Conservation (phyloP, 1,140 invertebrate species). For the Prorops nasuta region DNA sequence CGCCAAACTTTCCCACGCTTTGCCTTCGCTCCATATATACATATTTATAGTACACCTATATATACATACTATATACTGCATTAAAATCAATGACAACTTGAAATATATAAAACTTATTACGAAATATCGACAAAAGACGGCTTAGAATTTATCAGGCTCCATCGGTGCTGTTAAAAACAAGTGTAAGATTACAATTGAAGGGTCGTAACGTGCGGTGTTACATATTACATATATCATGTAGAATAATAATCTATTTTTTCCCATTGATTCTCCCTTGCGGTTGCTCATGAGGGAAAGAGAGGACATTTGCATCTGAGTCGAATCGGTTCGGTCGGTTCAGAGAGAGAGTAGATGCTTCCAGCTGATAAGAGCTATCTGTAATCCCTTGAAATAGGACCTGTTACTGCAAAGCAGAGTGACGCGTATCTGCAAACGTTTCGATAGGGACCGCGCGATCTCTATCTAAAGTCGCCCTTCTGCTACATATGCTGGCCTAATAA, state of each 20-base stretch:
- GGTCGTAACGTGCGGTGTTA: too few relatives aligned
- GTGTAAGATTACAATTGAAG: too few relatives aligned
- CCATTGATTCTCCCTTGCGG: conserved; percentile 15
- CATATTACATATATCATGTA: too few relatives aligned
- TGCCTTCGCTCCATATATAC: neutral
- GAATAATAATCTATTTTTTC: conserved; percentile 8
- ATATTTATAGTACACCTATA: neutral
- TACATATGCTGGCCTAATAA: conserved; percentile 55
- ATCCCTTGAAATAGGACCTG: conserved; percentile 55
- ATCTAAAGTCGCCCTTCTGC: conserved; percentile 42
- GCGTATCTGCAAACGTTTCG: conserved; percentile 7
- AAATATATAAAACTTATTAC: neutral
- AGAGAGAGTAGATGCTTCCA: too few relatives aligned
- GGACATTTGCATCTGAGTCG: conserved; percentile 37
- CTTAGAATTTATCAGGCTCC: too few relatives aligned
- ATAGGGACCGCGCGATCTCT: conserved; percentile 33
- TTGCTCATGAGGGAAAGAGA: conserved; percentile 13
- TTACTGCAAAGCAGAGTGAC: conserved; percentile 31
- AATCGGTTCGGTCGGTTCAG: conserved; percentile 16
- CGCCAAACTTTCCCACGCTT: conserved; percentile 13
- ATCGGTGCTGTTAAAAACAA: too few relatives aligned
- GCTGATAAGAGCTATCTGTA: too few relatives aligned
- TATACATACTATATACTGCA: neutral
- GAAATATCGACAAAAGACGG: too few relatives aligned
- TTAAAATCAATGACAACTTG: neutral